Conservation (phyloP, 2,888 invertebrate species). For the Caenorhabditis macrosperma region DNA sequence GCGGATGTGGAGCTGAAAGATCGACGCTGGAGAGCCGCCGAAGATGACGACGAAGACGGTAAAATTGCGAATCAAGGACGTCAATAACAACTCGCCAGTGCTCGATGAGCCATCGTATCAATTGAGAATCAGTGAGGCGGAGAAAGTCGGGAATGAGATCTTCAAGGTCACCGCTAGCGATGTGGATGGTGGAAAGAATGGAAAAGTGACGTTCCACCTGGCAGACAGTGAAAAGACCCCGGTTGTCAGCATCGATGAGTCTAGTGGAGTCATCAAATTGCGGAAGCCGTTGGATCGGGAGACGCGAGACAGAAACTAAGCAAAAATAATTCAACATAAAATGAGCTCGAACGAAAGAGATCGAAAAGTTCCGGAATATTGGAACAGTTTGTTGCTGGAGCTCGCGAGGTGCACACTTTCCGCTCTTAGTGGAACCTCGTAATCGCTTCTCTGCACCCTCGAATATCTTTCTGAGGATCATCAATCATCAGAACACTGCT, state of each 20-base stretch:
- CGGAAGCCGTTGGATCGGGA: constrained; percentile 92
- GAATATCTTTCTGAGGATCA: too few species aligned
- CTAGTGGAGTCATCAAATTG: constrained; percentile 83
- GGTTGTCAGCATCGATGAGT: constrained; percentile 83
- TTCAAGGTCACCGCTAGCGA: constrained; percentile 74
- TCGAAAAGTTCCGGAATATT: too few species aligned
- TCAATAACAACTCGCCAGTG: constrained; percentile 92
- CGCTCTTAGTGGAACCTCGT: too few species aligned
- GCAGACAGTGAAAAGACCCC: constrained; percentile 82
- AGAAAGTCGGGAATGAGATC: constrained; percentile 64
- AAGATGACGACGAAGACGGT: constrained; percentile 31
- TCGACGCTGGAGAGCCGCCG: constrained; percentile 92
- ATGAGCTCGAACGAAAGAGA: too few species aligned
- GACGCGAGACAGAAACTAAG: too few species aligned
- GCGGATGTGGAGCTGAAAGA: constrained; percentile 82
- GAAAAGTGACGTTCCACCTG: constrained; percentile 67
- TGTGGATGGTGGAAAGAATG: constrained; percentile 75
- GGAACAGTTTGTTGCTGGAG: too few species aligned
- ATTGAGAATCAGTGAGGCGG: constrained; percentile 68
- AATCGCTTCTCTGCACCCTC: too few species aligned
- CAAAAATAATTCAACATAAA: too few species aligned
- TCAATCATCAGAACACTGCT: too few species aligned
- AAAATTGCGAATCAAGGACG: constrained; percentile 90
- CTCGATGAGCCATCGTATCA: constrained; percentile 71
- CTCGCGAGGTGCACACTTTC: too few species aligned